Evolutionary conservation across 2,797 vertebrate genomes (phyloP), one percentile per base, ranked within the genome.

Genomic region (Sebastolobus alascanus): DNA sequence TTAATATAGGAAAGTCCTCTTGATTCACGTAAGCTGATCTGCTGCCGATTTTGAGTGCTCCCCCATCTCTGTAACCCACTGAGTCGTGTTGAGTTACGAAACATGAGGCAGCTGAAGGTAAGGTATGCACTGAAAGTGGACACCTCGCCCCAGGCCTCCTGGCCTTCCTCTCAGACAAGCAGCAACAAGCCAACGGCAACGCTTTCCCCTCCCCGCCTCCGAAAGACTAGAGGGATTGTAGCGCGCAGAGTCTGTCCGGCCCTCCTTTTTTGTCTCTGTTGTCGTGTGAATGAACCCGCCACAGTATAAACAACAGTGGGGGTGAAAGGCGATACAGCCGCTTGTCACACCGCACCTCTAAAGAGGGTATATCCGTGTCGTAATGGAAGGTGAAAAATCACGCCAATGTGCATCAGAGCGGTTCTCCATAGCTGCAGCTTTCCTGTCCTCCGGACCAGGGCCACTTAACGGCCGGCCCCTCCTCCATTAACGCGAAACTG

Each of bases 61-160:
- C 90, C 93, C 93, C 93, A 87, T 93, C 88, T 89, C 83, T 91
- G 83, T 92, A 90, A 91, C 92, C 94, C 91, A 93, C 64, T 65
- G 84, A 92, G 92, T 90, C 87, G 94, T 93, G 92, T 94, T 91
- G 93, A 92, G 91, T 94, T 93, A 90, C 94, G 94, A 93, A 95
- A 96, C 91, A 92, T 91, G 95, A 96, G 91, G 90, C 94, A 94
- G 93, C 93, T 95, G 92, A 92, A 93, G 90, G 92, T 95, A 94
- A 95, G 95, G 94, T 95, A 95, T 95, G 95, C 92, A 76, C 92
- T 94, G 95, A 95, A 96, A 96, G 91, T 92, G 92, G 94, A 96
- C 94, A 95, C 94, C 94, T 92, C 82, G 69, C 93, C 92, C 92
- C 90, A 91, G 92, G 92, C 93, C 93, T 94, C 73, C 86, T 91